Base-by-base conservation (phyloP, 2,888 invertebrate genomes). In the Cataglyphis cursor region DNA sequence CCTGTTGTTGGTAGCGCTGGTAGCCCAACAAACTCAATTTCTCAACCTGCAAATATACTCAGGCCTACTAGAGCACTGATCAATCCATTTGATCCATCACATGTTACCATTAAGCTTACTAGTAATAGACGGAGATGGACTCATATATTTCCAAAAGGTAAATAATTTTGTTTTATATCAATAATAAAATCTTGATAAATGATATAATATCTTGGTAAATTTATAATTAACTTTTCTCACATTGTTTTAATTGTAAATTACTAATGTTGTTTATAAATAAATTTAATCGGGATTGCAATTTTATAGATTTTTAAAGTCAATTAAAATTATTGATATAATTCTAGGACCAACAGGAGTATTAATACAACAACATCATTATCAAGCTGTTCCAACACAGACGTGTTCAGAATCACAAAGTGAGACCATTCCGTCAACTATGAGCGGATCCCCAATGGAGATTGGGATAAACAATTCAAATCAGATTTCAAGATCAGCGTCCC, bases 11-110 rank as follows among this genome's bases (percentile, higher is more conserved):
- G 96, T 24, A 96, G 96, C 8, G 96, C 96, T 85, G 96, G 96
- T 6, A 96, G 96, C 24, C 96, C 96, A 9, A 95, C 96, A 3
- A 93, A 94, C 74, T 89, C 93, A 48, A 90, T 91, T 48, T 89
- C 91, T 44, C 92, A 93, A 83, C 92, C 93, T 38, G 88, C 92
- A 15, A 92, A 83, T 84, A 86, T 93, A 35, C 93, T 97, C 28
- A 95, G 97, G n/a, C 97, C 98, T 0, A 97, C 98, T 0, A 96
- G 98, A 84, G 98, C 99, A 0, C 96, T 99, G 62, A 99, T 99
- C 92, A 99, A 99, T 95, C 99, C 99, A 0, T 99, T 99, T 94
- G 99, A 99, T 94, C 99, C 99, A 0, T 99, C 99, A 0, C 98
- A 99, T 94, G 99, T 99, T 80, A 98, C 99, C 48, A 99, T 99